Base-by-base conservation (phyloP, 2,113 vertebrate species). In the Tachycineta bicolor region DNA sequence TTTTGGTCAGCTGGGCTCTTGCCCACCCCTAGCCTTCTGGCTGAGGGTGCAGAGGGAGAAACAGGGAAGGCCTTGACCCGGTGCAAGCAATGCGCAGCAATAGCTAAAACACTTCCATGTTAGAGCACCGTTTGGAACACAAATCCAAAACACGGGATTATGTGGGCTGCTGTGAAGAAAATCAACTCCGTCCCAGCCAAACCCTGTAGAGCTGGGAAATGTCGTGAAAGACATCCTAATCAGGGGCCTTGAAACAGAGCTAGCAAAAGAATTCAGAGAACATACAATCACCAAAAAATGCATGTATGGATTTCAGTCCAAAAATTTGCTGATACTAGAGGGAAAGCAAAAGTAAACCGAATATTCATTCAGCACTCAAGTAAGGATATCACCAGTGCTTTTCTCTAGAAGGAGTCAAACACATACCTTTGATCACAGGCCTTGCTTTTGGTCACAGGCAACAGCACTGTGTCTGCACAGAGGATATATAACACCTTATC, bases 371-470 rank as follows among this genome's bases (percentile, higher is more conserved):
- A 78, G 22, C 52, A 46, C 9, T 84, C n/a, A 64, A 25, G 37
- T 74, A 37, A 69, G 39, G 39, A 10, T 64, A 37, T 79, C 56
- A 22, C 58, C 3, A 6, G 13, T 62, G 53, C 23, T 78, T 63
- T 84, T 52, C 65, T 73, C 60, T 49, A 41, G 75, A 65, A 93
- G 64, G 62, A 90, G 55, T 33, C 71, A 70, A 88, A 77, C 49
- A 43, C 18, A 2, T 22, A 41, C 9, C 50, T 90, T 88, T 85
- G 86, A 90, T 73, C 78, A 31, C 44, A 62, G 55, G 53, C 37
- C 49, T 88, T 56, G 34, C 73, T 85, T 91, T 81, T 96, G 76
- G 74, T 78, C 49, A n/a, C 44, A 73, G 59, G 50, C 55, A 89
- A 26, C 59, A 85, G 75, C 0, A 0, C 46, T 58, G 59, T 83